phyloP scores from a whole-genome alignment of 2,797 vertebrate genomes.

The Rhabdophis nuchalis region DNA sequence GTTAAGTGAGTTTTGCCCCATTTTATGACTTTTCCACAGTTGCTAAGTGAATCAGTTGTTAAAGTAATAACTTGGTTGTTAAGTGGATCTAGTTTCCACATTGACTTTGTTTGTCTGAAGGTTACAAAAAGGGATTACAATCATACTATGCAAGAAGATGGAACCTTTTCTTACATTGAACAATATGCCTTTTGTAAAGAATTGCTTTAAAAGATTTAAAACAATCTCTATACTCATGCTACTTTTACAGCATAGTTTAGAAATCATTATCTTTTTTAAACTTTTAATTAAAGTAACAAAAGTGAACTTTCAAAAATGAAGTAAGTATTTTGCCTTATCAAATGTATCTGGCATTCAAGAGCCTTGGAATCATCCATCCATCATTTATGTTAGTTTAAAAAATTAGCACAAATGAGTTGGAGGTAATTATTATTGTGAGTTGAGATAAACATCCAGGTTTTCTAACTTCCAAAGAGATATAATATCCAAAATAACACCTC shows the following conservation, averaged over 20 bases:
- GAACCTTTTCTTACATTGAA: slow-evolving; percentile 16
- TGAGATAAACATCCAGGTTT: not conserved
- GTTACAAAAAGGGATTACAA: not conserved
- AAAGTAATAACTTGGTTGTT: not conserved
- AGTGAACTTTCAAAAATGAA: not conserved
- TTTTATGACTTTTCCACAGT: not conserved
- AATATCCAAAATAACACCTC: slow-evolving; percentile 18
- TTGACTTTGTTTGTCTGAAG: not conserved
- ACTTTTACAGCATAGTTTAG: not conserved
- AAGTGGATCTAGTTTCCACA: not conserved
- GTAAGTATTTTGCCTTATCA: not conserved
- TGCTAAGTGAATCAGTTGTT: not conserved
- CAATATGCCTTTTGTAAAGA: not conserved
- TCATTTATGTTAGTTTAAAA: not conserved
- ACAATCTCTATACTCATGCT: not conserved
- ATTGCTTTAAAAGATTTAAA: not conserved
- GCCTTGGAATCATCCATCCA: not conserved
- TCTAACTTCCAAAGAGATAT: not conserved
- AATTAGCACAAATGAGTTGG: not conserved
- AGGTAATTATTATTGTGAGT: not conserved
- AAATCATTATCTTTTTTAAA: not conserved
- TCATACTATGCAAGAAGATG: not conserved
- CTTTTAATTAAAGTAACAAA: not conserved
- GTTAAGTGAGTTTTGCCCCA: not conserved
- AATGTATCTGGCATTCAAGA: not conserved